Evolutionary conservation across 2,888 invertebrate genomes (phyloP).

Genomic region (Apamea anceps): DNA sequence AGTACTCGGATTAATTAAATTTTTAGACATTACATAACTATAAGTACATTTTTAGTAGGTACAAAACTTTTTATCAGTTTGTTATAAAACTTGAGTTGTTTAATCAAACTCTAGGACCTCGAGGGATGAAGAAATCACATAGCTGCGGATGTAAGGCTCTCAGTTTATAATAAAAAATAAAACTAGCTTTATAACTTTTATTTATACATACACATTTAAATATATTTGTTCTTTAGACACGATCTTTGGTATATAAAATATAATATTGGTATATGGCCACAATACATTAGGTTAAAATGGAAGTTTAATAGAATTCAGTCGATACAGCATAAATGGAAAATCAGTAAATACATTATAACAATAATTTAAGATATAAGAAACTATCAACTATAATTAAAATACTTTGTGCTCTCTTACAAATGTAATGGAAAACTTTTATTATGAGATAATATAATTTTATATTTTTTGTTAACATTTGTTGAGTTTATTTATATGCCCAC

Average conservation of each 20-base stretch:
- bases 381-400: slow-evolving; percentile 65
- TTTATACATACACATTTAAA: slow-evolving; percentile 80
- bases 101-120: not conserved
- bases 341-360: slow-evolving; percentile 69
- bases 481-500: not conserved
- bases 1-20: not conserved
- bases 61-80: not conserved
- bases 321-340: slow-evolving; percentile 72
- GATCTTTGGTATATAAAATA: slow-evolving; percentile 88
- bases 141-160: slow-evolving; percentile 27
- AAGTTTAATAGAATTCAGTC: slow-evolving; percentile 80
- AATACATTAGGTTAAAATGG: slow-evolving; percentile 78
- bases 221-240: slow-evolving; percentile 86
- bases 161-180: slow-evolving; percentile 32
- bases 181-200: slow-evolving; percentile 74
- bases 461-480: not conserved
- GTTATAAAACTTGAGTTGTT: not conserved
- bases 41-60: not conserved
- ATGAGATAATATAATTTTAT: slow-evolving; percentile 22
- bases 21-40: not conserved
- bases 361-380: slow-evolving; percentile 62
- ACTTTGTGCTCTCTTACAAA: slow-evolving; percentile 69
- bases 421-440: slow-evolving; percentile 65
- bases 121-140: slow-evolving; percentile 11
- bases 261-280: slow-evolving; percentile 86